These are phyloP conservation scores for Neomonachus schauinslandi DNA, from an alignment of 2,113 vertebrate genomes.

Conservation along the genomic window DNA sequence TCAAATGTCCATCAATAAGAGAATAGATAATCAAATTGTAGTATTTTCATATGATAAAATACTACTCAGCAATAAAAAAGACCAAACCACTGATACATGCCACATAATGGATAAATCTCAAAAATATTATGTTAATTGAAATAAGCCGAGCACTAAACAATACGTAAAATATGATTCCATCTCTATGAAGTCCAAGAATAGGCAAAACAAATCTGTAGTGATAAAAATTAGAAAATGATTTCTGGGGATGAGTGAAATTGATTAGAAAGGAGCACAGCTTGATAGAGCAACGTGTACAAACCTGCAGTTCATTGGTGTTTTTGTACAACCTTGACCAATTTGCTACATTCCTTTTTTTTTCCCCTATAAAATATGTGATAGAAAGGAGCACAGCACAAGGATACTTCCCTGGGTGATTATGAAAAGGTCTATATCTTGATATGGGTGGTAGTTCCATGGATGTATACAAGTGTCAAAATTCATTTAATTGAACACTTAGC, in stretches of 20 bases:
- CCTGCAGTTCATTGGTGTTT: background rate
- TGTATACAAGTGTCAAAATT: conserved; percentile 15
- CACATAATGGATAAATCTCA: conserved; percentile 4
- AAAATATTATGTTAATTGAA: background rate
- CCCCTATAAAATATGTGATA: background rate
- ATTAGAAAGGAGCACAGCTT: background rate
- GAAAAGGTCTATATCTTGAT: background rate
- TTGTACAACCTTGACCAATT: background rate
- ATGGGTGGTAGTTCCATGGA: background rate
- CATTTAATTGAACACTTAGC: background rate
- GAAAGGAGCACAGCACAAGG: background rate
- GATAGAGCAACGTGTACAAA: background rate
- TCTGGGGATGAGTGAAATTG: background rate
- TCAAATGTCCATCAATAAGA: background rate
- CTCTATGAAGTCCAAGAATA: background rate
- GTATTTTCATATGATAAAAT: background rate
- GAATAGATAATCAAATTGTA: background rate
- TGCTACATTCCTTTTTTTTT: background rate
- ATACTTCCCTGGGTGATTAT: background rate
- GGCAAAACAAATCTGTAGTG: background rate
- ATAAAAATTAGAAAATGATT: conserved; percentile 27
- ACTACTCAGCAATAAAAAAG: background rate
- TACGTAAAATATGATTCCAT: background rate
- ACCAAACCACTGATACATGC: background rate
- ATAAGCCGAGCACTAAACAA: conserved; percentile 10